Evolutionary conservation across 64 coral and sea anemone species (phyloP).

Genomic region (Montipora efflorescens): DNA sequence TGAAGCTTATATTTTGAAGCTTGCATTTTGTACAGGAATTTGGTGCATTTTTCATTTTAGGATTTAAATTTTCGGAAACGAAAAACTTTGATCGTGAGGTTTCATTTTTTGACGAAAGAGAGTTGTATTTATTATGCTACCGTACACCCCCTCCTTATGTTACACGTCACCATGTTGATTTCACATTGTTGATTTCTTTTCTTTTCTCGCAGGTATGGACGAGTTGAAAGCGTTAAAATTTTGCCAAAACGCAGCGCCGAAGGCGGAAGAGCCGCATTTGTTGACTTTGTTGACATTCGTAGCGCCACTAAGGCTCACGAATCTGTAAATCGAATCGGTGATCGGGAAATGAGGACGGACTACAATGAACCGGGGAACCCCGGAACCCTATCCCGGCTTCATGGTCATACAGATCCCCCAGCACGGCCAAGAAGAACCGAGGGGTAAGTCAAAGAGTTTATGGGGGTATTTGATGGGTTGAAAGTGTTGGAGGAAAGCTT

Average conservation of each 20-base stretch:
- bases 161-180: constrained; percentile 57
- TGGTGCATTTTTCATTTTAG: neutral
- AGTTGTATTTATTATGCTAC: too few species aligned
- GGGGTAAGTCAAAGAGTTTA: constrained; percentile 80
- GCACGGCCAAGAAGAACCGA: constrained; percentile 74
- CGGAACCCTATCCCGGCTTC: constrained; percentile 65
- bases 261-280: constrained; percentile 95
- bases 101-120: too few species aligned
- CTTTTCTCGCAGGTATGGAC: constrained; percentile 82
- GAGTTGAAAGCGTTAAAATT: constrained; percentile 95
- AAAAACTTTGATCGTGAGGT: too few species aligned
- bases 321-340: constrained; percentile 93
- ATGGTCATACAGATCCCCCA: constrained; percentile 63
- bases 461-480: neutral
- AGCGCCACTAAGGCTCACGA: constrained; percentile 99
- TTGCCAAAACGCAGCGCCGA: constrained; percentile 92
- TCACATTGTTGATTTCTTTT: neutral
- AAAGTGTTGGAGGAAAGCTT: neutral
- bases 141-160: neutral
- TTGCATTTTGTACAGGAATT: neutral
- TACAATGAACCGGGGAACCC: constrained; percentile 94
- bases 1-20: neutral
- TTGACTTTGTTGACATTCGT: constrained; percentile 98
- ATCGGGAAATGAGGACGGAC: constrained; percentile 95
- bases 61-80: neutral